Percentiles rank a stretch among this genome's conserved stretches.
Conservation (phyloP, 2,113 vertebrate genomes). For the Poicephalus gulielmi region DNA sequence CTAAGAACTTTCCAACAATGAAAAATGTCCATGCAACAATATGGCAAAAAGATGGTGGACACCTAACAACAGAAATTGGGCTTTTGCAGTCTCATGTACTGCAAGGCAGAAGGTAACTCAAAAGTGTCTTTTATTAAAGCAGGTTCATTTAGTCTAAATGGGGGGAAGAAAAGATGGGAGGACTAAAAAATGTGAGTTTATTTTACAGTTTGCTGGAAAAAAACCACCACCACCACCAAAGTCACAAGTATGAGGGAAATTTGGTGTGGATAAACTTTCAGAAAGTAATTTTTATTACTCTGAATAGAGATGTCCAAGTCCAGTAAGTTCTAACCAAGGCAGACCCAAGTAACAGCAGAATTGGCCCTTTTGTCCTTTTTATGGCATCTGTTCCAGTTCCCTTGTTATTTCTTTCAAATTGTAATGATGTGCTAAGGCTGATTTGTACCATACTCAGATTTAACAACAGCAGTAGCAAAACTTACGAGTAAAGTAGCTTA, state of each 20-base stretch:
- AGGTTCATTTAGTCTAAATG: background rate
- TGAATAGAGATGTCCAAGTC: background rate
- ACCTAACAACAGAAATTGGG: background rate
- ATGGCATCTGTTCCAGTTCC: background rate
- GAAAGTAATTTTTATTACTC: background rate
- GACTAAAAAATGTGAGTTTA: background rate
- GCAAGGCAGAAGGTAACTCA: background rate
- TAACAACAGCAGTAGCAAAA: background rate
- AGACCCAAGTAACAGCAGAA: background rate
- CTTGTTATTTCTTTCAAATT: background rate
- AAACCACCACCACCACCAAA: background rate
- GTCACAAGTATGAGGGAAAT: background rate
- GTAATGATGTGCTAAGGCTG: background rate
- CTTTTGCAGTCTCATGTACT: background rate
- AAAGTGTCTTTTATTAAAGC: background rate
- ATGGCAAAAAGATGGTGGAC: background rate
- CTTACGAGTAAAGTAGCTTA: conserved; percentile 5
- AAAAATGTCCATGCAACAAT: conserved; percentile 7
- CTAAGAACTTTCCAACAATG: background rate
- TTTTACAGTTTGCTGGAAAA: background rate
- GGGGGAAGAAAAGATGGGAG: background rate
- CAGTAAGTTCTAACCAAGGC: background rate
- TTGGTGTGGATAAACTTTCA: background rate
- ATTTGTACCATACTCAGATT: background rate
- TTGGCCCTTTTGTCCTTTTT: background rate